These are phyloP conservation scores for Neodiprion fabricii DNA, from an alignment of 1,140 invertebrate species.

Conservation along the genomic window DNA sequence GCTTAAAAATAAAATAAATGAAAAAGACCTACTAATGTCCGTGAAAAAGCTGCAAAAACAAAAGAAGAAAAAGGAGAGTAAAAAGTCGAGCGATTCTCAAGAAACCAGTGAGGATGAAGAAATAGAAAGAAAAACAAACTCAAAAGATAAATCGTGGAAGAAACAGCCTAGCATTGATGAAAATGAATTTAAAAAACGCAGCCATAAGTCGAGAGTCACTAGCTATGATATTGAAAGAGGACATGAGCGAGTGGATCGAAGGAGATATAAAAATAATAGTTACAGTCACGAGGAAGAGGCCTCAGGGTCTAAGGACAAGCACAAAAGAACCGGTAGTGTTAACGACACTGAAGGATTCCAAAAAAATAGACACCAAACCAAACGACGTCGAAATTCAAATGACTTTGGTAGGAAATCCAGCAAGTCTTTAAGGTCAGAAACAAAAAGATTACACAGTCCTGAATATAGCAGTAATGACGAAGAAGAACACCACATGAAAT, in stretches of 20 bases:
- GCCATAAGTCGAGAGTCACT: conserved; percentile 14
- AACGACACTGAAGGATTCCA: conserved; percentile 11
- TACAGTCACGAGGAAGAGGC: conserved; percentile 35
- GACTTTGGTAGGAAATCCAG: conserved; percentile 15
- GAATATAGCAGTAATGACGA: conserved; percentile 28
- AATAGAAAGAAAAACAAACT: conserved; percentile 27
- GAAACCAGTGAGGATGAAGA: conserved; percentile 25
- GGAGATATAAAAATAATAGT: conserved; percentile 31
- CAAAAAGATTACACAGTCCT: conserved; percentile 11
- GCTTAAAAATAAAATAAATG: conserved; percentile 49
- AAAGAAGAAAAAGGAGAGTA: conserved; percentile 26
- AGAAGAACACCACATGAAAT: conserved; percentile 16
- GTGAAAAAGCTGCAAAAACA: conserved; percentile 48
- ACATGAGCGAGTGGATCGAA: conserved; percentile 6
- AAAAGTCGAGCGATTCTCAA: conserved; percentile 20
- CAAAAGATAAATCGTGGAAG: conserved; percentile 31
- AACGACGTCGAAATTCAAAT: conserved; percentile 19
- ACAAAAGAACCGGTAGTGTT: conserved; percentile 26
- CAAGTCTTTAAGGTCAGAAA: conserved; percentile 12
- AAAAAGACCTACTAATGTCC: conserved; percentile 49
- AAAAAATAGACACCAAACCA: conserved; percentile 18
- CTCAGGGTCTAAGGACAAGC: conserved; percentile 46
- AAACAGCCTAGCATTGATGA: conserved; percentile 28
- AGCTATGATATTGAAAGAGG: conserved; percentile 9
- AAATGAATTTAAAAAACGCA: conserved; percentile 12